phyloP scores from a whole-genome alignment of 2,888 invertebrate species.

The Cosmopolites sordidus region DNA sequence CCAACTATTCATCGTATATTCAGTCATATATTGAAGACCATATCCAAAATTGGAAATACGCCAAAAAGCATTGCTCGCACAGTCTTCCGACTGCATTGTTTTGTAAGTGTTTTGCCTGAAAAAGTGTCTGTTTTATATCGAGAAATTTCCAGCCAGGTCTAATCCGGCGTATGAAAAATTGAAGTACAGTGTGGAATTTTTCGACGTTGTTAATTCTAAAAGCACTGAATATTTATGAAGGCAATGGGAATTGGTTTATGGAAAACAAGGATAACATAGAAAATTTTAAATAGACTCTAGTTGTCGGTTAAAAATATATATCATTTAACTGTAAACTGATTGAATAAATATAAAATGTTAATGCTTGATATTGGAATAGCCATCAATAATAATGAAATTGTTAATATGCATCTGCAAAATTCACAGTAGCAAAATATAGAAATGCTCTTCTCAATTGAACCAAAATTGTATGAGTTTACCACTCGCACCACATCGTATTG shows the following conservation, averaged over 20 bases:
- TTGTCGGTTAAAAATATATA: too few relatives aligned
- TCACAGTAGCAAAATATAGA: too few relatives aligned
- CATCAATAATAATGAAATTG: too few relatives aligned
- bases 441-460: too few relatives aligned
- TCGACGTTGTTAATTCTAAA: neutral
- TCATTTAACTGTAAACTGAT: too few relatives aligned
- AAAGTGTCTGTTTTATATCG: neutral
- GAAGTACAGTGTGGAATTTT: neutral
- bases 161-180: neutral
- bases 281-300: too few relatives aligned
- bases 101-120: neutral
- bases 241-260: neutral
- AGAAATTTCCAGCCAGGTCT: neutral
- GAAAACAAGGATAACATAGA: neutral
- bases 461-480: too few relatives aligned
- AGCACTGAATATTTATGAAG: neutral
- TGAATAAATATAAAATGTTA: too few relatives aligned
- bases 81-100: neutral
- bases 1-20: too few relatives aligned
- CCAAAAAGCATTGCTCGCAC: constrained; percentile 1
- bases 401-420: too few relatives aligned
- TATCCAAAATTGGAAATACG: neutral
- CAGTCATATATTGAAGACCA: neutral
- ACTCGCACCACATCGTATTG: too few relatives aligned
- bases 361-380: too few relatives aligned